Conservation (phyloP, 2,797 vertebrate species). For the Mus caroli region DNA sequence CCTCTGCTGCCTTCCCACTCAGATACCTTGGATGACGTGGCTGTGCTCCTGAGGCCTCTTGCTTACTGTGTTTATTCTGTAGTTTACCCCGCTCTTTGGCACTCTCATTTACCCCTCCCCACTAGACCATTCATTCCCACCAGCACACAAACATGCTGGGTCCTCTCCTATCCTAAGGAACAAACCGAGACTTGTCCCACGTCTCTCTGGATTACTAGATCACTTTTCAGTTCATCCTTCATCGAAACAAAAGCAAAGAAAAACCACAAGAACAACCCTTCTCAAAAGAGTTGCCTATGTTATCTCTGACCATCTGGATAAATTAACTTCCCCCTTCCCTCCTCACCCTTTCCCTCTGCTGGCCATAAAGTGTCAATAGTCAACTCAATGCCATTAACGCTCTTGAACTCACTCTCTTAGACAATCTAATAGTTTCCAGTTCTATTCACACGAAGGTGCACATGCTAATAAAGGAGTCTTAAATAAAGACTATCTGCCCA, state of each 20-base stretch:
- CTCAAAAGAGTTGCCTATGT: neutral
- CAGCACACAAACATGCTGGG: neutral
- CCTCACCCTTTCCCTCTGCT: neutral
- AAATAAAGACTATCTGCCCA: neutral
- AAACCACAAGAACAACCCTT: neutral
- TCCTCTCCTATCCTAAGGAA: conserved; percentile 18
- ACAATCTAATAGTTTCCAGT: neutral
- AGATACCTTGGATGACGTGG: neutral
- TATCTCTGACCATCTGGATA: neutral
- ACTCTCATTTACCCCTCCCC: neutral
- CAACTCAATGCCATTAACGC: neutral
- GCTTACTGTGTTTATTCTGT: neutral
- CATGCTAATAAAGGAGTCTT: neutral
- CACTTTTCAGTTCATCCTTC: neutral
- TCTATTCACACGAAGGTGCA: neutral
- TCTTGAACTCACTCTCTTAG: neutral
- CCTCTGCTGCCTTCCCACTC: neutral
- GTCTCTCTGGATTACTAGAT: neutral
- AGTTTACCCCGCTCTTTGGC: neutral
- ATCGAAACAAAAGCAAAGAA: neutral
- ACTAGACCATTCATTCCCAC: neutral
- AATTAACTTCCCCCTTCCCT: neutral
- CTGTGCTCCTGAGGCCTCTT: neutral
- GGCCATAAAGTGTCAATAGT: neutral
- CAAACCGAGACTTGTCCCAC: neutral